Evolutionary conservation across 2,113 vertebrate species (phyloP), one percentile per base, ranked within the genome.

Genomic region (Vulpes vulpes): DNA sequence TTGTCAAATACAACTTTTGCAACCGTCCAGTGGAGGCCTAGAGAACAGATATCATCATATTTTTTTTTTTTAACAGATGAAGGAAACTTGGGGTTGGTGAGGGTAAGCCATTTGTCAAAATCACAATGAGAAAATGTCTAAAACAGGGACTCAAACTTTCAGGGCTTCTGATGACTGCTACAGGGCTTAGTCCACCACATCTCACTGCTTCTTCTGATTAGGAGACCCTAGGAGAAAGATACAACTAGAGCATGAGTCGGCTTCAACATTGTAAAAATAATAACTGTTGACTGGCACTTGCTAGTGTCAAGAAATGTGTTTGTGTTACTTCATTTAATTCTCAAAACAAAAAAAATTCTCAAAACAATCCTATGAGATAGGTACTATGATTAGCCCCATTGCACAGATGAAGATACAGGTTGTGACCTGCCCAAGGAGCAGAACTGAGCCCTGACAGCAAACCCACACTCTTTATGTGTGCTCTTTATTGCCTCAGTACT

Each of bases 81-180:
- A 43, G 16, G 71, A 49, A 84, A 51, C 30, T 85, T 65, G 49
- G 27, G 78, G 30, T 65, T 89, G n/a, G 43, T 71, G n/a, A 79
- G 38, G 49, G 8, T 89, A 71, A 89, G 49, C 81, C 85, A 79
- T 83, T 82, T 94, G 49, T 90, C 55, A 30, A 91, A 93, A 30
- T 94, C 51, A 67, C 35, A 85, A 9, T 85, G 22, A 91, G 76
- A 91, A 95, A 87, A 78, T 82, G 38, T 51, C 25, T 43, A 76
- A 92, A 76, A 65, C 19, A 86, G 53, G 30, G 64, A 65, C 71
- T 85, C 22, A 62, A 19, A 62, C 38, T 49, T 49, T 9, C 32
- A 71, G 25, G 62, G n/a, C 32, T 95, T 89, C 49, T 35, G 22
- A 76, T 82, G 11, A 53, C 49, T 53, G 80, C 71, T 62, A 23